phyloP scores from a whole-genome alignment of 2,113 vertebrate genomes.

The Notarius quadriscutis region DNA sequence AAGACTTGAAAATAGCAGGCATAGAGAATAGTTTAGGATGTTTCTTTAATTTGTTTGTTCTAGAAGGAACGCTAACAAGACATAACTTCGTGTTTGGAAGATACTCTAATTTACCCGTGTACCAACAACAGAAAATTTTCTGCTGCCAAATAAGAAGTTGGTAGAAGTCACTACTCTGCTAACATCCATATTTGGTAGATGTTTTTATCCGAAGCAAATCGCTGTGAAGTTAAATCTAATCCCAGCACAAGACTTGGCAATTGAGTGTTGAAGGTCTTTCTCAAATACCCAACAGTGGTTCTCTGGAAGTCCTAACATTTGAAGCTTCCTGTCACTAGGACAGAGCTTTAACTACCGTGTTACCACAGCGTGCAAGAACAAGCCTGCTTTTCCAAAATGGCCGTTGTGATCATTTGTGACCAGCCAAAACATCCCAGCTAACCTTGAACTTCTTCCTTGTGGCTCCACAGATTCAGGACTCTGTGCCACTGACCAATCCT shows the following conservation, averaged over 20 bases:
- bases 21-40: neutral
- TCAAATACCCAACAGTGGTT: neutral
- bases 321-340: neutral
- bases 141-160: neutral
- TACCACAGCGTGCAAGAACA: neutral
- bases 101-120: neutral
- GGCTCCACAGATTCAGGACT: conserved; percentile 73
- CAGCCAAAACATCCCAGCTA: neutral
- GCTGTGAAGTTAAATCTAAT: neutral
- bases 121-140: neutral
- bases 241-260: neutral
- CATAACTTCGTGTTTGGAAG: neutral
- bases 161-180: neutral
- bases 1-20: neutral
- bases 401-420: neutral
- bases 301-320: neutral
- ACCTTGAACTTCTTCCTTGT: conserved; percentile 35
- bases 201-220: neutral
- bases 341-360: neutral
- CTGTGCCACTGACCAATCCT: conserved; percentile 80
- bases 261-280: neutral
- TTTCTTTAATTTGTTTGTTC: neutral
- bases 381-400: conserved; percentile 12
- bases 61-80: neutral
- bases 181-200: neutral